Conservation (phyloP, 2,113 vertebrate species). For the Dipodomys ordii region DNA sequence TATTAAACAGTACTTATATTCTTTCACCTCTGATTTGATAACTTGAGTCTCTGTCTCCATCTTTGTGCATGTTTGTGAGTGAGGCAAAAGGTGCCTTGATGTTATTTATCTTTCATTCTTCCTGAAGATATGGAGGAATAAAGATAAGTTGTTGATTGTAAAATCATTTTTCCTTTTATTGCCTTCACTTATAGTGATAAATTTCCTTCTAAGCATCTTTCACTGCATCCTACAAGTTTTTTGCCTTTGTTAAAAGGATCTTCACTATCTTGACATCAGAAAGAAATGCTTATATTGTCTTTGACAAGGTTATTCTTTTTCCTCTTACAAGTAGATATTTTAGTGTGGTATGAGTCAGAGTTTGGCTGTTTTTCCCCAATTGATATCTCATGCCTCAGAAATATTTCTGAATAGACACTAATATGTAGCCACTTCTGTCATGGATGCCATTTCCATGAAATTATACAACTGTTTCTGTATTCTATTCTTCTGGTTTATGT, state of each 20-base stretch:
- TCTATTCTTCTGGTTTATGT: neutral
- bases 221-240: neutral
- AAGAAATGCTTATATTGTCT: neutral
- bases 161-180: neutral
- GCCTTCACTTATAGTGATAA: no score
- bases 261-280: neutral
- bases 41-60: neutral
- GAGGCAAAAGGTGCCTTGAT: neutral
- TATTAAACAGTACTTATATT: neutral
- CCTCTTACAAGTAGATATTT: neutral
- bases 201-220: neutral
- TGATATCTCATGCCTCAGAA: neutral
- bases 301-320: neutral
- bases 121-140: no score
- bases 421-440: neutral
- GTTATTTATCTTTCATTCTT: neutral
- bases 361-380: neutral
- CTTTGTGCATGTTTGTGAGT: neutral
- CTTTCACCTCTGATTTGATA: neutral
- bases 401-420: neutral
- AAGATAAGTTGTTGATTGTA: neutral
- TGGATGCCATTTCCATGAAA: neutral
- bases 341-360: neutral
- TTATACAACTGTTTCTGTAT: neutral
- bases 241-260: neutral